Evolutionary conservation across 2,888 invertebrate genomes (phyloP).

Genomic region (Yponomeuta plumbellus): DNA sequence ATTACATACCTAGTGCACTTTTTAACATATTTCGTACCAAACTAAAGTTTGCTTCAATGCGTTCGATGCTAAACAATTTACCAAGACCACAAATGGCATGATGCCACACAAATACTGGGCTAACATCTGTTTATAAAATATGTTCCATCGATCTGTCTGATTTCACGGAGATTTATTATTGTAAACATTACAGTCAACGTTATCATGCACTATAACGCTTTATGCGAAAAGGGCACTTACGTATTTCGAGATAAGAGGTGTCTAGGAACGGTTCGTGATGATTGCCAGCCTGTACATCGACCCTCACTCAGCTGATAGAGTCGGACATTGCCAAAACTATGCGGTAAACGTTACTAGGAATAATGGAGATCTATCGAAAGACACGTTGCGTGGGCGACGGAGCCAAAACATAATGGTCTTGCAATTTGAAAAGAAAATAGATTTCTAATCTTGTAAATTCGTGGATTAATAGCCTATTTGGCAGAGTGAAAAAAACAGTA

Average conservation of each 20-base stretch:
- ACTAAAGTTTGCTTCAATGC: constrained; percentile 5
- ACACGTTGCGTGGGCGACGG: not conserved
- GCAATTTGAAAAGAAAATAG: not conserved
- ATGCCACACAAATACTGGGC: constrained; percentile 36
- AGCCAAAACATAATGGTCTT: not conserved
- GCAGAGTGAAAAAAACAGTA: too few species aligned
- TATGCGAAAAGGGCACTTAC: not conserved
- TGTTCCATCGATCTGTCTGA: constrained; percentile 19
- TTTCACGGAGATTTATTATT: constrained; percentile 16
- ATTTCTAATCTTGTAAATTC: not conserved
- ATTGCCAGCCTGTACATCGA: not conserved
- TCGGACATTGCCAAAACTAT: not conserved
- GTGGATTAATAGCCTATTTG: not conserved
- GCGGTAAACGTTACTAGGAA: not conserved
- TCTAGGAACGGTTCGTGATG: not conserved
- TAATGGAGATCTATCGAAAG: not conserved
- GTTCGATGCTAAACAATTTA: constrained; percentile 45
- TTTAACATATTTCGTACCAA: not conserved
- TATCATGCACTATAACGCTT: not conserved
- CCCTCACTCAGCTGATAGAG: not conserved
- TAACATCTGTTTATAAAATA: constrained; percentile 46
- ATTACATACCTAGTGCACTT: too few species aligned
- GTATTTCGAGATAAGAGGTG: not conserved
- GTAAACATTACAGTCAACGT: not conserved
- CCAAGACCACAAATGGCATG: constrained; percentile 48